Evolutionary conservation across 2,888 invertebrate species (phyloP), one percentile per base, ranked within the genome.

Genomic region (Hemistola chrysoprasaria): DNA sequence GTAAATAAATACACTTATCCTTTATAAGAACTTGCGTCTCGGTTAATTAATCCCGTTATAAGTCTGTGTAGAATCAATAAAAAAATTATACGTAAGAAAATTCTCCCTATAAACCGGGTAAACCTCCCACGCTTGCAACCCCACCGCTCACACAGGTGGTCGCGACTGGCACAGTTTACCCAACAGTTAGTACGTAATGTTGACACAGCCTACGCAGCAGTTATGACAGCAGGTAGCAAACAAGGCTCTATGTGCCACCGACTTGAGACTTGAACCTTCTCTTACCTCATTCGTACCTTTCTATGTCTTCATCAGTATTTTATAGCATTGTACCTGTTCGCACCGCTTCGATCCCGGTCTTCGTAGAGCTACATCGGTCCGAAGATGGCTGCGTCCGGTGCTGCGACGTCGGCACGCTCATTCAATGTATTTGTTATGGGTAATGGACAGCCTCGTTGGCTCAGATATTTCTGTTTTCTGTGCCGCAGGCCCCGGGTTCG

Each of bases 81-180:
- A 16, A 16, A 38, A 9, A 28, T 10, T 29, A 24, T 20, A 11
- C 22, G 47, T 41, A 40, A 49, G 22, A 45, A 42, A 44, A 47
- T 42, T 16, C 31, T 49, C 54, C 60, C 51, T 11, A 8, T 36
- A 32, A 40, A 3, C 4, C 4, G 29, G 41, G 36, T 42, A 9
- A 34, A 6, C 5, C 8, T 11, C 16, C 5, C 8, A n/a, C 2
- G 39, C 41, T 62, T 39, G 65, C 55, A 59, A 58, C 57, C 56
- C 59, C 35, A 7, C 38, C 26, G 50, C 62, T 78, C 82, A 46
- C 65, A 83, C 83, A 83, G 83, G 83, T 81, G 83, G 83, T 80
- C 74, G 72, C 47, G 28, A 52, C 53, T 54, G 60, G 29, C 56
- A 57, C 38, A 44, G 43, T 4, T 26, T 23, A 30, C 5, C 1